Evolutionary conservation across 1,140 invertebrate species (phyloP), one percentile per base, ranked within the genome.

Genomic region (Frieseomelitta varia): DNA sequence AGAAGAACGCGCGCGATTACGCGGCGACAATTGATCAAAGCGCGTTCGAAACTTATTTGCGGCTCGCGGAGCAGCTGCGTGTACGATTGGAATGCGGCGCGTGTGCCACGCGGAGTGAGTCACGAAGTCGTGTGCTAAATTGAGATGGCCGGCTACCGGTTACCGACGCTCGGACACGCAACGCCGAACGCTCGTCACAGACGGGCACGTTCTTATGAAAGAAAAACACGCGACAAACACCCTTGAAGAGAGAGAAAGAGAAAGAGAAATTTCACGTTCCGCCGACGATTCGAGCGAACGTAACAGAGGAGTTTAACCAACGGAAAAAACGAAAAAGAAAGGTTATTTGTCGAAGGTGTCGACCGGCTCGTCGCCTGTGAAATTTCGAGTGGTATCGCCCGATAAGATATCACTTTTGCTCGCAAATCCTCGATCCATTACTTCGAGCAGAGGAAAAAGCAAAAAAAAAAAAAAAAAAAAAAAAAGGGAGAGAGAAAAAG

Each of bases 1-100:
- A 85, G 65, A 78, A 65, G 81, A 84, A 89, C 47, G 79, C 85
- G 19, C 85, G 21, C 79, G 81, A 82, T 90, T 86, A 90, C 88
- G 79, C 80, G 87, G 82, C 90, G 90, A 91, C 85, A 92, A 91
- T 92, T 88, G 92, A 90, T 92, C 92, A 91, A 92, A 92, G 92
- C 88, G 75, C 72, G 74, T 83, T 80, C 65, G 90, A 75, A 85
- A 81, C 87, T 89, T 92, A 93, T 93, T 92, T 91, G 88, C 81
- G 88, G 88, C 88, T 82, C 74, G 89, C 63, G 87, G 80, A 69
- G 83, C 89, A 88, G 76, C 85, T 84, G 75, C 85, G 83, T 75
- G 87, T 85, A 88, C 84, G 89, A 87, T 87, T 75, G 90, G 89
- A 88, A 88, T 90, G 91, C 80, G 90, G 87, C 84, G 91, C 88